Evolutionary conservation across 2,113 vertebrate species (phyloP), one percentile per base, ranked within the genome.

Genomic region (Pseudopipra pipra): DNA sequence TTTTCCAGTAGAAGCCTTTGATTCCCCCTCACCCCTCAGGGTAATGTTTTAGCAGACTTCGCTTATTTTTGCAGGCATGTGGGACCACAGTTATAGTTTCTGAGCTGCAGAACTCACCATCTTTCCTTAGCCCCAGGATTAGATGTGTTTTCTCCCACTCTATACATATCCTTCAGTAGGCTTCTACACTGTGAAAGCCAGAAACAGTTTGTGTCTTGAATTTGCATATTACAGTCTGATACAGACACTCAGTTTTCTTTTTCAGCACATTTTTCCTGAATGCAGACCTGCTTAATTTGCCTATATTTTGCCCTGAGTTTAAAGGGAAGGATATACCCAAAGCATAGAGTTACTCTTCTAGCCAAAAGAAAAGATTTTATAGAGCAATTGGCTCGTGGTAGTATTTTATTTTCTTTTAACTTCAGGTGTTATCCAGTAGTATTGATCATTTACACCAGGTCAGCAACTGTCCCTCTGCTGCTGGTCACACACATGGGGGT

Each of bases 1-100:
- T 92, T 95, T 83, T 91, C 35, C 88, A 96, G 61, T 33, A 44
- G 75, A 81, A 92, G 41, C 8, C 33, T 44, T 87, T 95, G 89
- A 74, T 90, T 90, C 70, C 20, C 31, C n/a, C 58, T 70, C 28
- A 12, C 5, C 46, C 70, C 72, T 91, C 46, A 55, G 31, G 51
- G 61, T 77, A 65, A 83, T 44, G 14, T 15, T 77, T 55, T 87
- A 67, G 72, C 62, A 49, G 66, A 30, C 61, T 94, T 94, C 16
- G 28, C 75, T 84, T 67, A 76, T 67, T 94, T 96, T 84, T 85
- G 65, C 77, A 43, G 94, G 54, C 63, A 65, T 82, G 68, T 63
- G 73, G 85, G 85, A 89, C 52, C 80, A 0, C 17, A 28, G 49
- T 71, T 67, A 72, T 27, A 51, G 24, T 33, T 8, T 51, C 49